A percentile compares a stretch with the other conserved stretches of the same genome.
Conservation (phyloP, 2,888 invertebrate species). For the Phlogophora meticulosa region DNA sequence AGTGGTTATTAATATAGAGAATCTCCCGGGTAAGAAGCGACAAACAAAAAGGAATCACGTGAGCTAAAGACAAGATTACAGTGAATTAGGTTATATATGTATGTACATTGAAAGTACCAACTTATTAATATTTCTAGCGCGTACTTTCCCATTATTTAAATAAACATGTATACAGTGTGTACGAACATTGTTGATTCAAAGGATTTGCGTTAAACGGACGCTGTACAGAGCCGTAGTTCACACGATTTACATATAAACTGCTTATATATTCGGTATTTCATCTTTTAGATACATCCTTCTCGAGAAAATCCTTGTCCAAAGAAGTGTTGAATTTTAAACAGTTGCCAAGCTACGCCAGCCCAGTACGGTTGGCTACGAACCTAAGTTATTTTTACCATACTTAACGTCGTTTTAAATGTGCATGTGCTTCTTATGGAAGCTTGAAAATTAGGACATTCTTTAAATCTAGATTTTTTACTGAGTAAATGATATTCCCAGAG, state of each 20-base stretch:
- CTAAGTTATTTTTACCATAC: conserved; percentile 20
- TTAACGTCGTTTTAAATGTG: conserved; percentile 19
- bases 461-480: conserved; percentile 26
- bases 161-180: conserved; percentile 1
- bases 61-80: background rate
- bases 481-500: conserved; percentile 46
- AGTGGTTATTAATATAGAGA: background rate
- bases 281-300: conserved; percentile 68
- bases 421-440: conserved; percentile 33
- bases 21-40: background rate
- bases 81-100: conserved; percentile 33
- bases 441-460: conserved; percentile 46
- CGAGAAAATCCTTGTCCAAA: conserved; percentile 60
- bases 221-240: conserved; percentile 56
- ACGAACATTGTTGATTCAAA: conserved; percentile 37
- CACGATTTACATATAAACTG: conserved; percentile 73
- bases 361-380: conserved; percentile 27
- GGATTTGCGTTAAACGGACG: conserved; percentile 27
- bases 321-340: conserved; percentile 71
- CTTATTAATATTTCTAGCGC: conserved; percentile 35
- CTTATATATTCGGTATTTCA: conserved; percentile 65
- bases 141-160: conserved; percentile 43
- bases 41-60: background rate
- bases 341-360: conserved; percentile 23
- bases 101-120: conserved; percentile 32